Evolutionary conservation across 2,113 vertebrate genomes (phyloP), one percentile per base, ranked within the genome.

Genomic region (Heterocephalus glaber): DNA sequence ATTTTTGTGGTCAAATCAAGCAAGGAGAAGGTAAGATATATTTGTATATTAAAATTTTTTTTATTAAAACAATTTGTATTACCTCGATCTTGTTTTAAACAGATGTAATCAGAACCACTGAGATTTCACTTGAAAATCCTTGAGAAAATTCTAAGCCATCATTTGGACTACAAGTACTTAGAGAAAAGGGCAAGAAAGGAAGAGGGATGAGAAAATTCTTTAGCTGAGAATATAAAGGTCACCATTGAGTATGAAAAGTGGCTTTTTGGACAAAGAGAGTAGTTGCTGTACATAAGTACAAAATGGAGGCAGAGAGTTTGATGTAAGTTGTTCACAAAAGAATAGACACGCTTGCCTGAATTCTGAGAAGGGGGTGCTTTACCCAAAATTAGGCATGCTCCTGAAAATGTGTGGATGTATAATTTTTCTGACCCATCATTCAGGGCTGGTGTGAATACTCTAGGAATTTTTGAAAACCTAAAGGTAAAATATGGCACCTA

Each of bases 1-100:
- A 89, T 38, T 84, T 95, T 92, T 44, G 24, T 76, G 26, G 58
- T 90, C 44, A 92, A 93, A 96, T 92, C 84, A 77, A 74, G 90
- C 76, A 97, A 63, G 54, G 74, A 97, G 0, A 0, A 95, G 52
- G 63, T n/a, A 58, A 86, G 54, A 96, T 83, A 20, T 97, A 14
- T 95, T 96, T 74, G 13, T 87, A 77, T 82, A 76, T 76, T 80
- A 16, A 74, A 82, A 91, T 11, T 10, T 17, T 35, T 97, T 95
- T 94, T 90, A 72, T 95, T 97, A 96, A 74, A 97, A 79, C 30
- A 58, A 68, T 95, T 97, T 93, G 63, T 94, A 28, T 41, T 87
- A 90, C 58, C 52, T 66, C 22, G 86, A 97, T 56, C 4, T 92
- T 84, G 47, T 92, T 96, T 97, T 47, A 89, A 95, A 95, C 26